Conservation (phyloP, 1,140 invertebrate genomes). For the Bombus difficillimus region DNA sequence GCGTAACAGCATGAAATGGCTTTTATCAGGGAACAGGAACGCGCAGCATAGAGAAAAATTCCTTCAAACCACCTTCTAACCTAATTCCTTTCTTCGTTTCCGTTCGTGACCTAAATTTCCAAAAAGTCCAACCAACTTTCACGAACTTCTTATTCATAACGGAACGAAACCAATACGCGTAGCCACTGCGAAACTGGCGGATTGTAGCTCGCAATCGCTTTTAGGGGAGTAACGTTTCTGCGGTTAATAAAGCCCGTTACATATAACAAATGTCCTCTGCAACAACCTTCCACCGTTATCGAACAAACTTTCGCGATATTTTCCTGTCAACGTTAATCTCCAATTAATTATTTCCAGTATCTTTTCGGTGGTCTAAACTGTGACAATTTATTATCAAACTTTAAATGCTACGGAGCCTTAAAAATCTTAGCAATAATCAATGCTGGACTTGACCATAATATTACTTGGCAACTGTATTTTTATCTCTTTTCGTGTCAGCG, state of each 20-base stretch:
- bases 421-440: too few species aligned
- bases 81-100: constrained; percentile 3
- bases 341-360: neutral
- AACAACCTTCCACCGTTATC: neutral
- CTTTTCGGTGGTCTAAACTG: too few species aligned
- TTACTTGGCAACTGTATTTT: too few species aligned
- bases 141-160: constrained; percentile 36
- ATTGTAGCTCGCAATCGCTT: constrained; percentile 4
- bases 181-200: constrained; percentile 7
- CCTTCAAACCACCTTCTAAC: neutral
- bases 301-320: neutral
- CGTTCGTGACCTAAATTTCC: constrained; percentile 31
- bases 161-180: neutral
- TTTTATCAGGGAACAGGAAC: too few species aligned
- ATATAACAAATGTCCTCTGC: neutral
- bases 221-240: constrained; percentile 12
- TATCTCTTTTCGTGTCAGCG: too few species aligned
- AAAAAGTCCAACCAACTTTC: neutral
- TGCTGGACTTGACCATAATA: too few species aligned
- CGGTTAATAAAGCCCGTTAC: constrained; percentile 23
- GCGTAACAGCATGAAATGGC: neutral
- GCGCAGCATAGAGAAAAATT: constrained; percentile 13
- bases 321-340: neutral
- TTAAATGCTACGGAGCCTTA: too few species aligned
- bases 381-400: too few species aligned